These are phyloP conservation scores for Dinocampus coccinellae DNA, from an alignment of 2,888 invertebrate genomes.

Conservation along the genomic window DNA sequence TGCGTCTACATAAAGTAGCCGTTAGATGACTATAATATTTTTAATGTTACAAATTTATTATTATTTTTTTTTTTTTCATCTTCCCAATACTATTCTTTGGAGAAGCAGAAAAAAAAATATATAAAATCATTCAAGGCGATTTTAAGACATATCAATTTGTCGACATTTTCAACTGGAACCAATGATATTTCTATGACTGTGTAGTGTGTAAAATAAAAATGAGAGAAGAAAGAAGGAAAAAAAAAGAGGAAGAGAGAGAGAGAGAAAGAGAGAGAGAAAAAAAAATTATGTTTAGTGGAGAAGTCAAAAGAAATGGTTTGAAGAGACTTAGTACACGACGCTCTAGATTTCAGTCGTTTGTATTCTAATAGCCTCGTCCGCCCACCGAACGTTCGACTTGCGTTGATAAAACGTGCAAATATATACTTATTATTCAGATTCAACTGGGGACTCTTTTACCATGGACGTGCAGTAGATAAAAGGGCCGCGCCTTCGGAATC, in stretches of 20 bases:
- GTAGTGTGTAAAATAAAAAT: too few relatives aligned
- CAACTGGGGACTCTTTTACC: slow-evolving; percentile 26
- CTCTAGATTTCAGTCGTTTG: slow-evolving; percentile 36
- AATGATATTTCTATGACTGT: neutral
- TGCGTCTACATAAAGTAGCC: slow-evolving; percentile 23
- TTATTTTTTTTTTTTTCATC: neutral
- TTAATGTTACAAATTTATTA: neutral
- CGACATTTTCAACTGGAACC: neutral
- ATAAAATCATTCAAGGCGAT: neutral
- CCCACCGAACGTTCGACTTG: slow-evolving; percentile 43
- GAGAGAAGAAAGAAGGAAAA: too few relatives aligned
- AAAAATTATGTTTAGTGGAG: slow-evolving; percentile 27
- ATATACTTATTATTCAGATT: slow-evolving; percentile 44
- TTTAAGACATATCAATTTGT: neutral
- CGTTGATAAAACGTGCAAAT: slow-evolving; percentile 44
- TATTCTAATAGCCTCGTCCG: slow-evolving; percentile 41
- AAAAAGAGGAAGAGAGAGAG: too few relatives aligned
- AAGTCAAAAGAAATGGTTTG: too few relatives aligned
- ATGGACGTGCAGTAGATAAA: slow-evolving; percentile 28
- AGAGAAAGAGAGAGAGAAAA: neutral
- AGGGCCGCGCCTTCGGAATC: slow-evolving; percentile 1
- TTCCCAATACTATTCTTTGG: neutral
- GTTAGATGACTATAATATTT: neutral
- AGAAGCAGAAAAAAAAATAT: neutral
- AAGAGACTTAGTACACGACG: too few relatives aligned